A percentile compares a stretch with the other conserved stretches of the same genome.
Conservation (phyloP, 2,113 vertebrate species). For the Ptilorrhoa leucosticta region DNA sequence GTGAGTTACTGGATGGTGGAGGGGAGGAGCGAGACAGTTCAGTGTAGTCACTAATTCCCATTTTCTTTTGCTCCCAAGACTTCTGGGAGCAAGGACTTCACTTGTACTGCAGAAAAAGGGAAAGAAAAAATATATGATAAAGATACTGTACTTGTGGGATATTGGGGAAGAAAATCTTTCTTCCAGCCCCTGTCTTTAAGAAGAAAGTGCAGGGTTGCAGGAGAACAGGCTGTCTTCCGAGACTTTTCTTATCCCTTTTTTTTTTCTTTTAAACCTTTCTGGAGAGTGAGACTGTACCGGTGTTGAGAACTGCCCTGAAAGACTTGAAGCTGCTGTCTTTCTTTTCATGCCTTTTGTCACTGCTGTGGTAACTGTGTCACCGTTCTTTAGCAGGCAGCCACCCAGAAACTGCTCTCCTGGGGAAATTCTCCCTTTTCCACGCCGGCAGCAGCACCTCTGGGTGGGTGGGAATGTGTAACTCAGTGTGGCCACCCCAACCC, state of each 20-base stretch:
- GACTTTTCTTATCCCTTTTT: not conserved
- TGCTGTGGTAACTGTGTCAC: not conserved
- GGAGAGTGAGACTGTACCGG: not conserved
- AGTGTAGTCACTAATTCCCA: not conserved
- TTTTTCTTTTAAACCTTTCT: not conserved
- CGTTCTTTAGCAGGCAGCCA: not conserved
- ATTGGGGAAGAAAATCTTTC: not conserved
- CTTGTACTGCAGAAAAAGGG: not conserved
- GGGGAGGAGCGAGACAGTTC: not conserved
- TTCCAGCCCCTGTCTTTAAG: not conserved
- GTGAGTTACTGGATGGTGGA: not conserved
- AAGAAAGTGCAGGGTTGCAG: not conserved
- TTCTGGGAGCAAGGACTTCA: not conserved
- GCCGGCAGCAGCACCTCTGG: not conserved
- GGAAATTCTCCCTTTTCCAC: not conserved
- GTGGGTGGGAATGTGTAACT: not conserved
- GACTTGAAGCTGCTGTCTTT: not conserved
- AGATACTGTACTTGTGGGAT: not conserved
- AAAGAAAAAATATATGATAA: not conserved
- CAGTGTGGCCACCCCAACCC: not conserved
- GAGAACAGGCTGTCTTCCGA: not conserved
- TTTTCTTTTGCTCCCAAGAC: not conserved
- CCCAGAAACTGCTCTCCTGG: not conserved
- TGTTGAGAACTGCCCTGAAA: not conserved
- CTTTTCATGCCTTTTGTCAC: not conserved